Conservation (phyloP, 2,888 invertebrate species). For the Diaphora mendica region DNA sequence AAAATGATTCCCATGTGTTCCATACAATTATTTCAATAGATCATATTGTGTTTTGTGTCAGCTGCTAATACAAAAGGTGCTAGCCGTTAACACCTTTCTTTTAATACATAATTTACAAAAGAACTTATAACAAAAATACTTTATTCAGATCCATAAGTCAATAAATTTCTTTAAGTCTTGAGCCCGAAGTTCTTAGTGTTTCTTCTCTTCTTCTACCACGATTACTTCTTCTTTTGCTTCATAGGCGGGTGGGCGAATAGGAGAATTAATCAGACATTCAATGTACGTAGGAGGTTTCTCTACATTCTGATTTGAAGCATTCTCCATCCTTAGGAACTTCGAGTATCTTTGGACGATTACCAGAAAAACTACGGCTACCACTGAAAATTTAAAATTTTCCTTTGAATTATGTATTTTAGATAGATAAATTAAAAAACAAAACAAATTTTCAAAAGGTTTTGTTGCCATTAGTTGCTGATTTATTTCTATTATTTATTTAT, state of each 20-base stretch:
- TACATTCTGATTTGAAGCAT: constrained; percentile 39
- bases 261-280: constrained; percentile 64
- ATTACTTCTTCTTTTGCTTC: constrained; percentile 45
- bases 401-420: neutral
- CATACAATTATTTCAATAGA: neutral
- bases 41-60: neutral
- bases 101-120: neutral
- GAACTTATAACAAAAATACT: neutral
- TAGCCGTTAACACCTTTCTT: neutral
- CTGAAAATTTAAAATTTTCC: constrained; percentile 50
- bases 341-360: constrained; percentile 64
- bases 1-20: too few species aligned
- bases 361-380: constrained; percentile 59
- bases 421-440: neutral
- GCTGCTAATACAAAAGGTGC: neutral
- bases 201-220: constrained; percentile 49
- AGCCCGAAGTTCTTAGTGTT: constrained; percentile 23
- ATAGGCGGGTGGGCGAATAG: constrained; percentile 34
- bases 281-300: constrained; percentile 74
- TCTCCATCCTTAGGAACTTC: constrained; percentile 56
- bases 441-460: neutral
- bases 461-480: neutral
- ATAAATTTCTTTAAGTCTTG: constrained; percentile 30
- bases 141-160: constrained; percentile 17
- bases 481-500: neutral